Evolutionary conservation across 2,113 vertebrate genomes (phyloP).

Genomic region (Bombycilla garrulus): DNA sequence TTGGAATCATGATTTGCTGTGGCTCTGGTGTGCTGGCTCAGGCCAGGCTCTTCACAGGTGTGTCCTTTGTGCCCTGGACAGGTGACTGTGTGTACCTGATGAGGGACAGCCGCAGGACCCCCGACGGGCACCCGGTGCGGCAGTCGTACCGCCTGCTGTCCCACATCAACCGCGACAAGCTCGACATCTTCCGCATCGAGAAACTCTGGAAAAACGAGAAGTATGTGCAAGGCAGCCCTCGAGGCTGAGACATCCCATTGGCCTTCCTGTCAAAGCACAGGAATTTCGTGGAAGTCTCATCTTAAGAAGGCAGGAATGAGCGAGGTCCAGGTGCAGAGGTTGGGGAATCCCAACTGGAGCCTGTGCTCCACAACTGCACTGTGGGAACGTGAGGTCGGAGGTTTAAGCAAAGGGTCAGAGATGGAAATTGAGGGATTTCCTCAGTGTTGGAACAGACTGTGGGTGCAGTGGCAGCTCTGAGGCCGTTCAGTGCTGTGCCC

Average conservation of each 20-base stretch:
- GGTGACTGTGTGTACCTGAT: constrained; percentile 98
- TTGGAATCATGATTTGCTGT: not conserved
- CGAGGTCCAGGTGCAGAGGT: accelerated
- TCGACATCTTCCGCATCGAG: constrained; percentile 98
- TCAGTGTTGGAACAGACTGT: not conserved
- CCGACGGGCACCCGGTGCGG: constrained; percentile 92
- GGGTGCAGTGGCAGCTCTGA: not conserved
- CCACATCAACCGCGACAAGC: constrained; percentile 93
- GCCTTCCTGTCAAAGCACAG: not conserved
- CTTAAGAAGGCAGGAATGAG: not conserved
- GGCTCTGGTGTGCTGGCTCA: not conserved
- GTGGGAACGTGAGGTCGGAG: not conserved
- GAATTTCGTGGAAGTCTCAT: accelerated
- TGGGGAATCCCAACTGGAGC: not conserved
- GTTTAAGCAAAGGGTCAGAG: not conserved
- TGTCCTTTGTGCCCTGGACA: constrained; percentile 57
- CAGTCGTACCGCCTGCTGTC: constrained; percentile 94
- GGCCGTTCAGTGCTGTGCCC: not conserved
- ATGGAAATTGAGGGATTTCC: not conserved
- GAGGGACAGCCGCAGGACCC: constrained; percentile 92
- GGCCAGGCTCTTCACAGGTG: not conserved
- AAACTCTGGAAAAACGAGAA: constrained; percentile 99
- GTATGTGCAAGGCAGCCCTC: constrained; percentile 67
- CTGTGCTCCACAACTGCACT: accelerated
- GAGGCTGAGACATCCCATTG: accelerated